Conservation (phyloP, 2,113 vertebrate genomes). For the Neopipo cinnamomea region DNA sequence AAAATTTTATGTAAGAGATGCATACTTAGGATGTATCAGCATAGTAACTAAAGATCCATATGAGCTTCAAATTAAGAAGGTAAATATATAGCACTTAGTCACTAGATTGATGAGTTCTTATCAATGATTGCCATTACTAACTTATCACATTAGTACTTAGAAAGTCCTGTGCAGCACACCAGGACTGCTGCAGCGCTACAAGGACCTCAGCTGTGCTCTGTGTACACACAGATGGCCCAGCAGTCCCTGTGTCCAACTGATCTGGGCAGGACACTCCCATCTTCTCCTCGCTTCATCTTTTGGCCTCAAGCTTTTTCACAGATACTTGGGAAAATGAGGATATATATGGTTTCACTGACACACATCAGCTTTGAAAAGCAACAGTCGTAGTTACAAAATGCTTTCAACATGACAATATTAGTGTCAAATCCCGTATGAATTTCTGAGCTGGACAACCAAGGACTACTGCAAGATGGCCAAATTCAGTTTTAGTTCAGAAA, state of each 20-base stretch:
- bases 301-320: not conserved
- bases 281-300: not conserved
- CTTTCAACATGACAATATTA: not conserved
- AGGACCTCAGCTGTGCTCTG: not conserved
- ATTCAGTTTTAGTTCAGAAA: not conserved
- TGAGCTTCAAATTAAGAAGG: not conserved
- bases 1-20: not conserved
- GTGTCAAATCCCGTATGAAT: not conserved
- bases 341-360: not conserved
- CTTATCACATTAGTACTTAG: not conserved
- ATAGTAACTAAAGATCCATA: not conserved
- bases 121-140: not conserved
- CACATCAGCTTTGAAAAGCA: not conserved
- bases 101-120: not conserved
- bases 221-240: not conserved
- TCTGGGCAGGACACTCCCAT: not conserved
- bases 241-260: not conserved
- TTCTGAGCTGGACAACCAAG: not conserved
- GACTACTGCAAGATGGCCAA: not conserved
- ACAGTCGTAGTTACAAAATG: rapidly evolving
- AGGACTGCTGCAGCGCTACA: not conserved
- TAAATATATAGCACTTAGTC: not conserved
- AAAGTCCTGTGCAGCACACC: not conserved
- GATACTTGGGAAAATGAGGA: not conserved
- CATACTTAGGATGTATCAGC: not conserved